Evolutionary conservation across 2,113 vertebrate genomes (phyloP).

Genomic region (Andinoacara biseriatus): DNA sequence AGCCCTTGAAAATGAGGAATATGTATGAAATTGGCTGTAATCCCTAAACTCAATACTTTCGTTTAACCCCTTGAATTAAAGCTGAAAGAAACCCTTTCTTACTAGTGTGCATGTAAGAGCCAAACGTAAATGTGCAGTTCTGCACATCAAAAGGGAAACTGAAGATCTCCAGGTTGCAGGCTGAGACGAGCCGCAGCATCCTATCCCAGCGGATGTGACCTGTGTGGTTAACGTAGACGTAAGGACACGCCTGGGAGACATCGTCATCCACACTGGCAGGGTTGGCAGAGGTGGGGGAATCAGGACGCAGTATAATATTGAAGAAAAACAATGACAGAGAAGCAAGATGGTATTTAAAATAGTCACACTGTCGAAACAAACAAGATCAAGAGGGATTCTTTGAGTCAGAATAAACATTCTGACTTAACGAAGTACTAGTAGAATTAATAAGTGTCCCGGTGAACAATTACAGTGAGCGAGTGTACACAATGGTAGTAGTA

Average conservation of each 20-base stretch:
- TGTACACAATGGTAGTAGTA: no score
- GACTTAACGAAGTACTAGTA: background rate
- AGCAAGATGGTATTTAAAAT: background rate
- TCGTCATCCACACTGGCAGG: constrained; percentile 80
- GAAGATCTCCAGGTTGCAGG: constrained; percentile 86
- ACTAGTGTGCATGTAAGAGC: constrained; percentile 87
- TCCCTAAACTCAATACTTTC: fast-evolving
- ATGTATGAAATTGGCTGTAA: background rate
- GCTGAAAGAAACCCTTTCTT: background rate
- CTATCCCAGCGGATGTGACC: constrained; percentile 82
- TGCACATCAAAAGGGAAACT: constrained; percentile 87
- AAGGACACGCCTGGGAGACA: constrained; percentile 80
- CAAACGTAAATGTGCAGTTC: constrained; percentile 85
- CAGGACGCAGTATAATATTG: background rate
- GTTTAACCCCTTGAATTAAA: background rate
- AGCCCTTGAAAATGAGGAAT: background rate
- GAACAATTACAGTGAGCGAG: no score
- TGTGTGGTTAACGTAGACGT: constrained; percentile 82
- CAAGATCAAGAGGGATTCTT: background rate
- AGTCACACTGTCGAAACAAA: background rate
- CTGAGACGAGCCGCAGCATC: constrained; percentile 82
- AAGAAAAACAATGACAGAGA: background rate
- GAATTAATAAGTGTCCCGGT: no score
- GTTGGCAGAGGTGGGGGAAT: background rate
- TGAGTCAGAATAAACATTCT: background rate